Percentiles rank a stretch among this genome's conserved stretches.
These are phyloP conservation scores for Camelus bactrianus DNA, from an alignment of 2,113 vertebrate genomes.

Conservation along the genomic window DNA sequence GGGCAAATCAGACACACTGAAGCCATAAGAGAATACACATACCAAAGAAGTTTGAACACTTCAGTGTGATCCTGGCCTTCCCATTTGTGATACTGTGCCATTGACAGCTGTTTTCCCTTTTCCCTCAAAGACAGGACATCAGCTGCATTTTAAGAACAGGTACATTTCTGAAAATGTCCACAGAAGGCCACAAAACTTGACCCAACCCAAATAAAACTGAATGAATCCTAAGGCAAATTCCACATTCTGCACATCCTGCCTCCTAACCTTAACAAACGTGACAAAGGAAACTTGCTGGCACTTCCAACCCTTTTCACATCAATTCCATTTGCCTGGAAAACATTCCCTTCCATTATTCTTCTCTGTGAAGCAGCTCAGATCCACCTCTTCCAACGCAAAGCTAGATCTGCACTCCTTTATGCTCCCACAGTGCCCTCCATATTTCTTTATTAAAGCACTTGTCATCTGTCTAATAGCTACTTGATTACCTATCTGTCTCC, in stretches of 20 bases:
- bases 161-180: constrained; percentile 23
- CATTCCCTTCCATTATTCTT: neutral
- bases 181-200: neutral
- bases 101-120: neutral
- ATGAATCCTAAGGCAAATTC: constrained; percentile 4
- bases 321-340: constrained; percentile 46
- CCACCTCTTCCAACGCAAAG: neutral
- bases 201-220: neutral
- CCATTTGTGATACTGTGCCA: neutral
- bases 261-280: neutral
- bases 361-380: neutral
- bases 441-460: constrained; percentile 3
- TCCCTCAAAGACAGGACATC: neutral
- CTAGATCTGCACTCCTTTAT: neutral
- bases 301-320: constrained; percentile 28
- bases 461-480: constrained; percentile 3
- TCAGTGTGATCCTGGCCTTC: neutral
- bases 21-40: neutral
- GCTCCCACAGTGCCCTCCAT: neutral
- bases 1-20: neutral
- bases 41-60: neutral
- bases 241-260: neutral
- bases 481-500: constrained; percentile 20
- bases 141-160: constrained; percentile 40
- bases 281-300: constrained; percentile 48